phyloP scores from a whole-genome alignment of 1,140 invertebrate species.

The Magallana ariakensis region DNA sequence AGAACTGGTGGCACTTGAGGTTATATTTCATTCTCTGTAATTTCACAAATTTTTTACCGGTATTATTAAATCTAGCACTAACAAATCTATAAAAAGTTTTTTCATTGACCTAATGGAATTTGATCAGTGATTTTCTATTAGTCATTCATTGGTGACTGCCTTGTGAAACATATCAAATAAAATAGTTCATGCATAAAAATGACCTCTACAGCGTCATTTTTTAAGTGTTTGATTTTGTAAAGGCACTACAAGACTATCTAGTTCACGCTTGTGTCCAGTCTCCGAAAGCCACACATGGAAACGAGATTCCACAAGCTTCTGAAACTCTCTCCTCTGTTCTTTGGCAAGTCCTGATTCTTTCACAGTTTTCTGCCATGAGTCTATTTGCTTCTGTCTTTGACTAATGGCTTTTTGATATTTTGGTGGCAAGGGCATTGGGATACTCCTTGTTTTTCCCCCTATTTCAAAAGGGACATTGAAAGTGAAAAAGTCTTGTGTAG shows the following conservation, averaged over 20 bases:
- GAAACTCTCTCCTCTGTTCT: conserved; percentile 76
- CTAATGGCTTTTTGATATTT: conserved; percentile 72
- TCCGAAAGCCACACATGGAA: conserved; percentile 77
- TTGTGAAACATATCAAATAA: too few relatives aligned
- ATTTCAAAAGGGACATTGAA: conserved; percentile 79
- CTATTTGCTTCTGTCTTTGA: conserved; percentile 72
- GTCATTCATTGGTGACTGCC: too few relatives aligned
- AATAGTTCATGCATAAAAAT: too few relatives aligned
- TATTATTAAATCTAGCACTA: too few relatives aligned
- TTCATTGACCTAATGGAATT: too few relatives aligned
- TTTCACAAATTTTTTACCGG: too few relatives aligned
- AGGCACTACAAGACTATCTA: conserved; percentile 75
- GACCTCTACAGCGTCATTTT: background rate
- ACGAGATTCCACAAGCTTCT: conserved; percentile 73
- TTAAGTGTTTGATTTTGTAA: conserved; percentile 37
- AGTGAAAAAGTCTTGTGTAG: conserved; percentile 74
- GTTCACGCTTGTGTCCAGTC: conserved; percentile 75
- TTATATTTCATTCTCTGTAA: too few relatives aligned
- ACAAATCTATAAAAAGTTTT: too few relatives aligned
- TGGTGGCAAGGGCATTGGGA: conserved; percentile 72
- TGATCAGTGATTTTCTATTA: too few relatives aligned
- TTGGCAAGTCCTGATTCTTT: conserved; percentile 74
- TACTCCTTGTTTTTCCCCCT: conserved; percentile 75
- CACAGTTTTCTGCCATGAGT: conserved; percentile 76
- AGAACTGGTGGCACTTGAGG: too few relatives aligned